phyloP scores from a whole-genome alignment of 2,888 invertebrate genomes.

The Helicoverpa assulta region DNA sequence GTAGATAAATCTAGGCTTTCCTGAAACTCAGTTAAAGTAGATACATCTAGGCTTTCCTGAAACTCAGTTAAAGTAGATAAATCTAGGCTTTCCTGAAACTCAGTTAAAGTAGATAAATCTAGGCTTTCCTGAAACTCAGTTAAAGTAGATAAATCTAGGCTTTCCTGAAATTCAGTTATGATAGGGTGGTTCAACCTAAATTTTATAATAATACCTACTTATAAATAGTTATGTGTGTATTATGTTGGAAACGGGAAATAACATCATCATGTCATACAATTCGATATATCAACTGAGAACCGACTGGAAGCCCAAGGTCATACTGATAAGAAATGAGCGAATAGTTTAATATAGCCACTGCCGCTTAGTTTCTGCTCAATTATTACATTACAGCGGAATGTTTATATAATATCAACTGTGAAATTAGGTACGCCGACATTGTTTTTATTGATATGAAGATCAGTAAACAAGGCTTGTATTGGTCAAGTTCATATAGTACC shows the following conservation, averaged over 20 bases:
- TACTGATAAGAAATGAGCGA: constrained; percentile 70
- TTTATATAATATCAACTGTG: constrained; percentile 8
- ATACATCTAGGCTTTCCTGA: too few species aligned
- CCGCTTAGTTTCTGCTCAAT: constrained; percentile 31
- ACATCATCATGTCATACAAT: constrained; percentile 29
- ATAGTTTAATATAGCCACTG: constrained; percentile 53
- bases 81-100: too few species aligned
- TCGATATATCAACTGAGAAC: constrained; percentile 42
- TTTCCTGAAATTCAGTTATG: too few species aligned
- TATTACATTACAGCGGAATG: constrained; percentile 8
- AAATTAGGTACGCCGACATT: not conserved
- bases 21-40: too few species aligned
- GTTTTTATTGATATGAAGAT: constrained; percentile 8
- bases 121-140: too few species aligned
- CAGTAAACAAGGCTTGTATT: not conserved
- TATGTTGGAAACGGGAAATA: constrained; percentile 40
- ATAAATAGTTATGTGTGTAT: not conserved
- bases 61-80: too few species aligned
- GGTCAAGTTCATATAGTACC: not conserved
- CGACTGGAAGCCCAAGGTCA: constrained; percentile 67
- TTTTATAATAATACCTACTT: too few species aligned
- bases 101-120: too few species aligned
- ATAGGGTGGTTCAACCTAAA: too few species aligned
- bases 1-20: too few species aligned
- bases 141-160: too few species aligned